Evolutionary conservation across 1,140 invertebrate species (phyloP), one percentile per base, ranked within the genome.

Genomic region (Nebria ingens): DNA sequence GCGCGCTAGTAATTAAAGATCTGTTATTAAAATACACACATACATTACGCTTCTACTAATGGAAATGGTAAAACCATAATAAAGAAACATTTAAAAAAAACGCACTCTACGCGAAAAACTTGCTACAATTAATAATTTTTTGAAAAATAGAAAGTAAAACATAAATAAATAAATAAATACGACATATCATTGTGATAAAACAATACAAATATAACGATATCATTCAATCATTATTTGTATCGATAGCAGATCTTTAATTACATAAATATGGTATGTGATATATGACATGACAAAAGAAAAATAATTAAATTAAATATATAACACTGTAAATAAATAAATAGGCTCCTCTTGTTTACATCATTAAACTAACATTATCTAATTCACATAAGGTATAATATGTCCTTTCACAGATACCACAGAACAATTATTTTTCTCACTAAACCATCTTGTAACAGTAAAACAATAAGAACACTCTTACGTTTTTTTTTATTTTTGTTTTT

Each of bases 241-340:
- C 40, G 3, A 45, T 45, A 45, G 40, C 40, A 45, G 40, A 45
- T 45, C 40, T 45, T 45, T 45, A 45, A 17, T 45, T 45, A 11
- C 40, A 45, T 34, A 9, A 6, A 17, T 45, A 17, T 45, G 17
- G 17, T 45, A 45, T n/a, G n/a, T n/a, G n/a, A n/a, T n/a, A n/a
- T n/a, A n/a, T n/a, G n/a, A n/a, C n/a, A n/a, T n/a, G 17, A 45
- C 6, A 45, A 45, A 34, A 34, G 6, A 17, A 9, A 45, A 12
- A 45, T 17, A 45, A 45, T 45, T 12, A 45, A 45, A 45, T 12
- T 12, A 12, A 45, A 34, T 9, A 45, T 17, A 12, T 45, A 45
- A 17, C 15, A 4, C 40, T 45, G 40, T 12, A 45, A 45, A 45
- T 45, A 45, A 45, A 45, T 45, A 45, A 45, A 45, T 45, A 45